Evolutionary conservation across 2,797 vertebrate species (phyloP).

Genomic region (Pangasius sanitwongsei): DNA sequence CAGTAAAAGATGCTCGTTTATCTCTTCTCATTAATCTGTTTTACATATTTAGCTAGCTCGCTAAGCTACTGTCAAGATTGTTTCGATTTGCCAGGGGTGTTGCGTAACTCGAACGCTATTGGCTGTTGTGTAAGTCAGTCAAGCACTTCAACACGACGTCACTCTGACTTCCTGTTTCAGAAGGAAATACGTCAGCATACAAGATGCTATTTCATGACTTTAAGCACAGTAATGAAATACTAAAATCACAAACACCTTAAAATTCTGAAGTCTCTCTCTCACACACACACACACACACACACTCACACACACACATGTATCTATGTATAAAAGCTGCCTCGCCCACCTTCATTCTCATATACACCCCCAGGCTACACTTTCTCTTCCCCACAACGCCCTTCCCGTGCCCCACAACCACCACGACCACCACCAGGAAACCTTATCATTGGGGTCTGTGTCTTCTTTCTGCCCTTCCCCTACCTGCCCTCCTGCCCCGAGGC

Average conservation of each 20-base stretch:
- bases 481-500: slow-evolving; percentile 46
- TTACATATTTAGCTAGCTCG: background rate
- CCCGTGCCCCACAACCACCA: background rate
- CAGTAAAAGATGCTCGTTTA: background rate
- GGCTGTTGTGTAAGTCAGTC: background rate
- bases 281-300: background rate
- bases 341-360: background rate
- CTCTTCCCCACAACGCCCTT: background rate
- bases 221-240: background rate
- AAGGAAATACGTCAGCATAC: background rate
- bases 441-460: slow-evolving; percentile 10
- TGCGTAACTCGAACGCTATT: background rate
- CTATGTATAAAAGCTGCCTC: background rate
- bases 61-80: background rate
- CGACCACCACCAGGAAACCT: background rate
- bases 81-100: background rate
- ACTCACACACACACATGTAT: too few relatives aligned
- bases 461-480: slow-evolving; percentile 15
- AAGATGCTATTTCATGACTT: background rate
- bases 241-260: background rate
- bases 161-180: background rate
- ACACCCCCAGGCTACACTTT: background rate
- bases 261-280: background rate
- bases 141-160: background rate
- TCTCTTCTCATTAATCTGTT: background rate